phyloP scores from a whole-genome alignment of 2,797 vertebrate species.

The Corythornis leucogaster region DNA sequence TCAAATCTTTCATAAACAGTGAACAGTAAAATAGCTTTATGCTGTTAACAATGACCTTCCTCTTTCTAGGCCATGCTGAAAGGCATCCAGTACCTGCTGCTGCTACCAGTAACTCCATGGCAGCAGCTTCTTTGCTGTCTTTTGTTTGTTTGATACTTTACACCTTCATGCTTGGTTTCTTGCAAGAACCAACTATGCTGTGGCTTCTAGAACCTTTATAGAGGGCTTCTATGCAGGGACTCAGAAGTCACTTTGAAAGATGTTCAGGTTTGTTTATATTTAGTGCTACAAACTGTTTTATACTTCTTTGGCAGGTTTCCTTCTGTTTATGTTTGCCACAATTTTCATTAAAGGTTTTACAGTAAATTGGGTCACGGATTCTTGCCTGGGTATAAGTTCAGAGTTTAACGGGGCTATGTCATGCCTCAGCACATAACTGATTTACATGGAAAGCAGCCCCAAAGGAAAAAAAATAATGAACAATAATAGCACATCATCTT shows the following conservation, averaged over 20 bases:
- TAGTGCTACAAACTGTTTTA: background rate
- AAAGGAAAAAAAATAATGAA: background rate
- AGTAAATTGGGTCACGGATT: background rate
- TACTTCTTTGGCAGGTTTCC: background rate
- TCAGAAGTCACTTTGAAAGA: background rate
- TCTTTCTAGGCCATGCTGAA: background rate
- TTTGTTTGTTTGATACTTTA: background rate
- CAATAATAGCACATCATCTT: background rate
- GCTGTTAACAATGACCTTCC: background rate
- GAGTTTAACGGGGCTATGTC: background rate
- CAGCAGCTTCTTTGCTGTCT: background rate
- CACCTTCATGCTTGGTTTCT: background rate
- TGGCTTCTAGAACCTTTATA: background rate
- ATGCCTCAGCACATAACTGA: background rate
- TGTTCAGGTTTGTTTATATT: background rate
- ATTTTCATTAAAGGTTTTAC: background rate
- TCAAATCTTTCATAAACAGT: background rate
- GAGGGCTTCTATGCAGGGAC: background rate
- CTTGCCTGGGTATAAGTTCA: background rate
- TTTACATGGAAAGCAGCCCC: background rate
- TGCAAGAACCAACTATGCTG: background rate
- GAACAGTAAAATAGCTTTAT: background rate
- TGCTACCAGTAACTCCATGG: background rate
- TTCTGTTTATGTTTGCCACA: background rate
- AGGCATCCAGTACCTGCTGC: background rate